Evolutionary conservation across 2,113 vertebrate species (phyloP), one percentile per base, ranked within the genome.

Genomic region (Hippocampus guttulatus): DNA sequence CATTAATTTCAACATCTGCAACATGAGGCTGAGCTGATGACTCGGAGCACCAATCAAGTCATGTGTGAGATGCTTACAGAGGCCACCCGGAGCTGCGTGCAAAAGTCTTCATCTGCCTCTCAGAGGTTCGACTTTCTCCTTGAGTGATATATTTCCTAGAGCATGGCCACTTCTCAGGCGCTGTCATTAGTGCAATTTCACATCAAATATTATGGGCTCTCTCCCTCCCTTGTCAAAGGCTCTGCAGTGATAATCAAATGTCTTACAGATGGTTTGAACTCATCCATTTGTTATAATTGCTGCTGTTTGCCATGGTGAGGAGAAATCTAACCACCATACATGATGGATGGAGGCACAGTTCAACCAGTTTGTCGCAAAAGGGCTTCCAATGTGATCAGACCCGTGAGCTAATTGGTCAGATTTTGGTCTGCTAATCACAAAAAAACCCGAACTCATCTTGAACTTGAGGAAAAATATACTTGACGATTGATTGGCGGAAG

Each of bases 241-340:
- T 88, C 57, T 21, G 73, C 76, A 64, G 77, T 68, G 78, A 86
- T 92, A 91, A 92, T 90, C 87, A 89, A 91, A 92, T 91, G 88
- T 91, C 88, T 91, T 88, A 91, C 92, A 90, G 88, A 89, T 75
- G 87, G 86, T 91, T 92, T 87, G 91, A 92, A 90, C 81, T 88
- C 88, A 91, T 88, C 90, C 92, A 90, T 89, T 92, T 92, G 91
- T 86, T 88, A 89, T 90, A 91, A 93, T 92, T 73, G 71, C 79
- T 71, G 70, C 79, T 82, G 86, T 87, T 73, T 69, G 60, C 78
- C 54, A 21, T 73, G 73, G 75, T 80, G 83, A 87, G 85, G 81
- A 78, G 69, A 81, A 79, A 80, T 84, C 71, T 73, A 78, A 87
- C 85, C 86, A 88, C 87, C 87, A 86, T 69, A 81, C 78, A 81